Conservation (phyloP, 2,797 vertebrate genomes). For the Tinamus major region DNA sequence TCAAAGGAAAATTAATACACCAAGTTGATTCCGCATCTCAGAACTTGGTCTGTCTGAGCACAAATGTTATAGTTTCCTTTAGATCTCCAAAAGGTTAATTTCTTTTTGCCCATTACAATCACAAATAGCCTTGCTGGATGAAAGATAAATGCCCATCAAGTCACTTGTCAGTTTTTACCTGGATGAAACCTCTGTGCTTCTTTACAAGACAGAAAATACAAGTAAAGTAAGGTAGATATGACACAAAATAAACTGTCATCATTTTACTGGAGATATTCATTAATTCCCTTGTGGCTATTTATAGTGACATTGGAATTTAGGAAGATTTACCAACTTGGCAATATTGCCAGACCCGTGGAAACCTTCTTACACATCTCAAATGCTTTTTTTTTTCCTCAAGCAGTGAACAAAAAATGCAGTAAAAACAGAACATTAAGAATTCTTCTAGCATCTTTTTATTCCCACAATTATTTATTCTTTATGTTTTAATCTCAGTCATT, state of each 20-base stretch:
- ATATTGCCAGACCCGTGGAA: not conserved
- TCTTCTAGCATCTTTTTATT: not conserved
- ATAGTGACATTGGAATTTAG: conserved; percentile 23
- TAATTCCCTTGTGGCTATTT: conserved; percentile 42
- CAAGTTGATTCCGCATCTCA: conserved; percentile 39
- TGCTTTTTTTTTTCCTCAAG: conserved; percentile 3
- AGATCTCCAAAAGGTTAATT: conserved; percentile 26
- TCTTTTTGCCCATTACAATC: not conserved
- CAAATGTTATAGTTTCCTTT: conserved; percentile 22
- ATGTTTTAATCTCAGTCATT: not conserved
- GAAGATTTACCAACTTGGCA: conserved; percentile 33
- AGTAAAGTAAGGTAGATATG: not conserved
- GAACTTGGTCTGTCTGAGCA: conserved; percentile 26
- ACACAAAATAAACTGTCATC: conserved; percentile 15
- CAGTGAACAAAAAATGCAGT: conserved; percentile 8
- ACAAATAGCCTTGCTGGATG: not conserved
- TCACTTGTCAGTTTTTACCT: not conserved
- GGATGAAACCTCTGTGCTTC: not conserved
- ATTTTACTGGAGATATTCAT: conserved; percentile 29
- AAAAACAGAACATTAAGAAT: not conserved
- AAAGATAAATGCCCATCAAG: not conserved
- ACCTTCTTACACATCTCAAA: not conserved
- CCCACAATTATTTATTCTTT: not conserved
- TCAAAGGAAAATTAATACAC: conserved; percentile 67
- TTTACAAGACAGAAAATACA: conserved; percentile 6